These are phyloP conservation scores for Trichomalopsis sarcophagae DNA, from an alignment of 1,140 invertebrate genomes.

Conservation along the genomic window DNA sequence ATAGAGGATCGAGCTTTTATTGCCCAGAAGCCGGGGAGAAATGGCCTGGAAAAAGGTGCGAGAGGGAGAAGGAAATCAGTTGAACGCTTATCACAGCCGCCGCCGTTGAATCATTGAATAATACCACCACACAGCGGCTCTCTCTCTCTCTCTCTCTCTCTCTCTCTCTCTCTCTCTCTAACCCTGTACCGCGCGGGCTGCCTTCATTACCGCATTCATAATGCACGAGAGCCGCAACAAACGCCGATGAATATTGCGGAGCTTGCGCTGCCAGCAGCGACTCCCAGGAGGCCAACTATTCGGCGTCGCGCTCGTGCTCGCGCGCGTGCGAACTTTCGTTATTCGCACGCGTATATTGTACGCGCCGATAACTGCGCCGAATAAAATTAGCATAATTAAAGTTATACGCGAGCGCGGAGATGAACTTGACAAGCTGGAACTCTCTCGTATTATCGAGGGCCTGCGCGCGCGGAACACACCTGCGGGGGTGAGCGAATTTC, in stretches of 20 bases:
- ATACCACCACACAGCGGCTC: not conserved
- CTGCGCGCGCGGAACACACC: not conserved
- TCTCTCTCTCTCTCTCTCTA: not conserved
- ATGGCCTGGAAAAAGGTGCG: not conserved
- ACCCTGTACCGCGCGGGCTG: not conserved
- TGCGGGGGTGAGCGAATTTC: not conserved
- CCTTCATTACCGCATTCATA: not conserved
- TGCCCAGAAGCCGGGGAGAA: not conserved
- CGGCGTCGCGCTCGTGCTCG: no score
- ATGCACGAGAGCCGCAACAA: not conserved
- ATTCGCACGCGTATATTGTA: not conserved
- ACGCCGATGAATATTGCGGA: not conserved
- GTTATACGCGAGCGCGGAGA: not conserved
- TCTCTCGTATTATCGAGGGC: not conserved
- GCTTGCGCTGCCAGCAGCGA: no score
- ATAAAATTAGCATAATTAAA: conserved; percentile 7
- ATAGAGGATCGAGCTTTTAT: not conserved
- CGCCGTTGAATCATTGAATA: not conserved
- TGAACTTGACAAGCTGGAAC: not conserved
- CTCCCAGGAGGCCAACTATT: not conserved
- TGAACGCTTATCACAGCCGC: not conserved
- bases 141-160: no score
- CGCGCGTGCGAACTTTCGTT: not conserved
- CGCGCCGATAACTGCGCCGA: not conserved
- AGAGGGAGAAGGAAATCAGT: not conserved